Conservation (phyloP, 1,140 invertebrate genomes). For the Diachasmimorpha longicaudata region DNA sequence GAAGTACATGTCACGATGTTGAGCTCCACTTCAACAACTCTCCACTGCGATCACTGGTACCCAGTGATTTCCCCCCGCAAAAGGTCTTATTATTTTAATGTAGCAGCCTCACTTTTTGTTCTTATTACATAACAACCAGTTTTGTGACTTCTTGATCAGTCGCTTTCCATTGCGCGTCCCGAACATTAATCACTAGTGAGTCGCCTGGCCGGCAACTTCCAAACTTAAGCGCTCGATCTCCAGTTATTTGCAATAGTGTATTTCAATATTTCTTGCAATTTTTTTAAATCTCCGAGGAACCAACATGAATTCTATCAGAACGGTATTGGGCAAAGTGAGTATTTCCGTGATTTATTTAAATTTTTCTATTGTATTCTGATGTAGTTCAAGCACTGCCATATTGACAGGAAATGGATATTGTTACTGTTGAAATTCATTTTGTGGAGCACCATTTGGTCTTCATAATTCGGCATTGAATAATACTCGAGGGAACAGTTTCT, state of each 20-base stretch:
- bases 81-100: not conserved
- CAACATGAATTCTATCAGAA: slow-evolving; percentile 17
- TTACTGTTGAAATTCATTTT: not conserved
- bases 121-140: slow-evolving; percentile 26
- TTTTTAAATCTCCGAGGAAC: not conserved
- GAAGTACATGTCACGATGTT: too few relatives aligned
- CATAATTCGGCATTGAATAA: too few relatives aligned
- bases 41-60: too few relatives aligned
- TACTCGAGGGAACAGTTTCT: too few relatives aligned
- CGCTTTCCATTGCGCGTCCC: not conserved
- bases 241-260: too few relatives aligned
- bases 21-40: too few relatives aligned
- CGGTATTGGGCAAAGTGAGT: slow-evolving; percentile 15
- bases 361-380: not conserved
- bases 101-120: not conserved
- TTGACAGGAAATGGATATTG: not conserved
- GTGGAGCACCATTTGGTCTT: too few relatives aligned
- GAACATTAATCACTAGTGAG: slow-evolving; percentile 8
- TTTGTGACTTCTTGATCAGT: slow-evolving; percentile 16
- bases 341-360: not conserved
- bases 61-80: not conserved
- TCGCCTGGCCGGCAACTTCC: not conserved
- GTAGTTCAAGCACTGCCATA: not conserved
- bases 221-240: not conserved
- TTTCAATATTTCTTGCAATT: not conserved